phyloP scores from a whole-genome alignment of 35 echinoderm and acorn worm species.

The Hemicentrotus pulcherrimus region DNA sequence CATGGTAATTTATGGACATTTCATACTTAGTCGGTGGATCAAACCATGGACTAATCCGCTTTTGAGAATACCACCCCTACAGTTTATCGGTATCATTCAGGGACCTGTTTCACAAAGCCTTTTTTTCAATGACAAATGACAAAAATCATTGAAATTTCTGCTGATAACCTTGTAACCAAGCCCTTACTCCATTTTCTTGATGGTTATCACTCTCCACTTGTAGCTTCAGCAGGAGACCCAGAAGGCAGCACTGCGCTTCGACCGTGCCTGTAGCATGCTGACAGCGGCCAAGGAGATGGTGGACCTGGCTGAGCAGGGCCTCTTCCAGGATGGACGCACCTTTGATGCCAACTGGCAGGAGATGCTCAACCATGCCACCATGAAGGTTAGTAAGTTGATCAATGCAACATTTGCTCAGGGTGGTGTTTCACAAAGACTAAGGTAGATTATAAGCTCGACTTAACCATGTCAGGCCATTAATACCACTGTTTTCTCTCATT shows the following conservation, averaged over 20 bases:
- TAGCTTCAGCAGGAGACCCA: constrained; percentile 91
- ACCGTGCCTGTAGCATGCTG: constrained; percentile 85
- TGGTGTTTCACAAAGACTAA: not conserved
- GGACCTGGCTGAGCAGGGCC: constrained; percentile 87
- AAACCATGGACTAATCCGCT: too few species aligned
- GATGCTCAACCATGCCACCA: constrained; percentile 96
- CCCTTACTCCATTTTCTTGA: too few species aligned
- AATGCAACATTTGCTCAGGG: not conserved
- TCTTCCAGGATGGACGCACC: constrained; percentile 65
- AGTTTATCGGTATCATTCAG: too few species aligned
- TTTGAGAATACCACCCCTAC: too few species aligned
- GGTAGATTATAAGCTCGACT: not conserved
- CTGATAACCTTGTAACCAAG: too few species aligned
- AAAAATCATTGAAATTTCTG: too few species aligned
- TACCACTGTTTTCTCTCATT: not conserved
- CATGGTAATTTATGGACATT: too few species aligned
- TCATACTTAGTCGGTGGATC: too few species aligned
- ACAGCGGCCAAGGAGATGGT: constrained; percentile 97
- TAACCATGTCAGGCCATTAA: not conserved
- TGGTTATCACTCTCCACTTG: not conserved
- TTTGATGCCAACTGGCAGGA: constrained; percentile 99
- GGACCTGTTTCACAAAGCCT: too few species aligned
- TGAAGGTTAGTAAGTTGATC: constrained; percentile 74
- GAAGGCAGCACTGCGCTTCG: constrained; percentile 80
- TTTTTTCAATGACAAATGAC: too few species aligned